phyloP scores from a whole-genome alignment of 2,888 invertebrate species.

The Subacronicta megacephala region DNA sequence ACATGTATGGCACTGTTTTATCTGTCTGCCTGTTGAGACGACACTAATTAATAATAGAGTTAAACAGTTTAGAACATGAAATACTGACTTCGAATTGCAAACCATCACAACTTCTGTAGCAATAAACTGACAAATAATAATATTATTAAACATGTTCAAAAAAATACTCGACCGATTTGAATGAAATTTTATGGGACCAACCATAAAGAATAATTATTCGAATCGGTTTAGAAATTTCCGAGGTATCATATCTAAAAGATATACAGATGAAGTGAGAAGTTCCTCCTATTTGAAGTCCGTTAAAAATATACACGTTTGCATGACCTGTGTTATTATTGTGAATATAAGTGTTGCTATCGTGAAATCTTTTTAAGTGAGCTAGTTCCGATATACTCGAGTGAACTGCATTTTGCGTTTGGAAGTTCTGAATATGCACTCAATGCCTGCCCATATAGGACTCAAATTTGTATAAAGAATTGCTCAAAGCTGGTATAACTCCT shows the following conservation, averaged over 20 bases:
- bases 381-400: conserved; percentile 6
- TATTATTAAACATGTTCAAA: too few species aligned
- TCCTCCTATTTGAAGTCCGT: too few species aligned
- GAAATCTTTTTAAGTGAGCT: conserved; percentile 1
- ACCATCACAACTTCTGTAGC: too few species aligned
- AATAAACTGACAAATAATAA: too few species aligned
- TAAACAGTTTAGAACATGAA: neutral
- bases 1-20: conserved; percentile 26
- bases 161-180: neutral
- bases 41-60: neutral
- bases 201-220: too few species aligned
- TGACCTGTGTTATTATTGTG: neutral
- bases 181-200: too few species aligned
- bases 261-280: too few species aligned
- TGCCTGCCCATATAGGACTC: neutral
- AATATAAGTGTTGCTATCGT: conserved; percentile 2
- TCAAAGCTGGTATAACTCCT: neutral
- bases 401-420: conserved; percentile 14
- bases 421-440: neutral
- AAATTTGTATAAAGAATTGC: neutral
- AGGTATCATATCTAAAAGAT: too few species aligned
- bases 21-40: conserved; percentile 12
- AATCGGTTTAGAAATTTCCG: too few species aligned
- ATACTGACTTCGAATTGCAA: too few species aligned
- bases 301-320: neutral